These are phyloP conservation scores for Streblospio benedicti DNA, from an alignment of 1,140 invertebrate species.

Conservation along the genomic window DNA sequence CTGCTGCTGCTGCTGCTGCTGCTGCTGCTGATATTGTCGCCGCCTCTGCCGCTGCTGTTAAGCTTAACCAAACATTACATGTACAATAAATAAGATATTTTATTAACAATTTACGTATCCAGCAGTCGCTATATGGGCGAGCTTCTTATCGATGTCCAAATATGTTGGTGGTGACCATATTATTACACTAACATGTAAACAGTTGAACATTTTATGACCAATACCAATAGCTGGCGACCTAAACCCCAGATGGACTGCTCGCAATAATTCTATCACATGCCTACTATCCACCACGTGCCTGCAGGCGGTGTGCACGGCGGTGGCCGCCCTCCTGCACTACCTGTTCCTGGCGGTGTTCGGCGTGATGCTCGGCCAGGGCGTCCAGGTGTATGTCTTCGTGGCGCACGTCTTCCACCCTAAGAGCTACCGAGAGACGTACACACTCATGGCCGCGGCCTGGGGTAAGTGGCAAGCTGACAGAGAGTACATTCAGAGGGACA, in stretches of 20 bases:
- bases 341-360: conserved; percentile 26
- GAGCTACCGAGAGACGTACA: conserved; percentile 3
- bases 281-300: background rate
- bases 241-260: background rate
- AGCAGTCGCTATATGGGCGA: background rate
- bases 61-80: no score
- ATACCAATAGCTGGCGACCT: background rate
- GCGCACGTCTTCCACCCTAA: conserved; percentile 8
- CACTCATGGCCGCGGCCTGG: conserved; percentile 16
- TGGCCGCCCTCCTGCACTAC: conserved; percentile 26
- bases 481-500: background rate
- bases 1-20: no score
- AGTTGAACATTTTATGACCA: background rate
- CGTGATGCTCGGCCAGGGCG: conserved; percentile 26
- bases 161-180: background rate
- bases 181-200: background rate
- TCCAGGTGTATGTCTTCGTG: conserved; percentile 24
- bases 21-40: no score
- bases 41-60: no score
- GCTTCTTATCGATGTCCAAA: background rate
- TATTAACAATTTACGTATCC: no score
- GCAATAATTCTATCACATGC: no score
- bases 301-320: conserved; percentile 19
- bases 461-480: conserved; percentile 10
- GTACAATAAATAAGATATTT: no score